phyloP scores from a whole-genome alignment of 2,113 vertebrate genomes.

The Micronycteris hirsuta region DNA sequence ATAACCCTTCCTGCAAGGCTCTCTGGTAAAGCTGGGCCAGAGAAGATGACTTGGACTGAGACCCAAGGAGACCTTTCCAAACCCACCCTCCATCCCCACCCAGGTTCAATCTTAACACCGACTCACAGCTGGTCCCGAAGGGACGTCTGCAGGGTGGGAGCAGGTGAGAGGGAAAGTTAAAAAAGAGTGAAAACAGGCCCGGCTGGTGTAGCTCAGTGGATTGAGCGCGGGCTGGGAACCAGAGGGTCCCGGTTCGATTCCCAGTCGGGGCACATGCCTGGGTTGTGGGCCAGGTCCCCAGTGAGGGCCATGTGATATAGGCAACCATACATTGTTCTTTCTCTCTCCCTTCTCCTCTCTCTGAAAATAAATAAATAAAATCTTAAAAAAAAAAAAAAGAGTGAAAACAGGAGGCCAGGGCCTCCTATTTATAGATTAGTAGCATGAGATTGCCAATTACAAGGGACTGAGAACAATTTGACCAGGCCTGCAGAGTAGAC shows the following conservation, averaged over 20 bases:
- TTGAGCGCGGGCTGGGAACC: too few species aligned
- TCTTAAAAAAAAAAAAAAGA: too few species aligned
- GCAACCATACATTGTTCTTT: too few species aligned
- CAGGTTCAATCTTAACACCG: background rate
- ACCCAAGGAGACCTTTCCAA: background rate
- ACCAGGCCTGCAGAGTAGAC: background rate
- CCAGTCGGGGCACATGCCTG: too few species aligned
- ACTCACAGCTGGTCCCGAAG: background rate
- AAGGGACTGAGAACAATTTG: background rate
- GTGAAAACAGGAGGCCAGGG: background rate
- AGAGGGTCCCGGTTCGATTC: too few species aligned
- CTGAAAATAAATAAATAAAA: too few species aligned
- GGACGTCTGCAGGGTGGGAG: background rate
- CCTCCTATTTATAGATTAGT: background rate
- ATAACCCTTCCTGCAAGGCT: background rate
- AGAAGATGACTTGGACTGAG: background rate
- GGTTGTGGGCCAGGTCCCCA: too few species aligned
- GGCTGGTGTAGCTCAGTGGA: too few species aligned
- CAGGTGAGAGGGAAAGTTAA: background rate
- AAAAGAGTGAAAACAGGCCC: background rate
- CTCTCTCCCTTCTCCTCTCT: too few species aligned
- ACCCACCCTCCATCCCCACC: background rate
- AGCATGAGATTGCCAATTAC: background rate
- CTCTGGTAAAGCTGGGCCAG: background rate
- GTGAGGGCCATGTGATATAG: too few species aligned